A percentile compares a stretch with the other conserved stretches of the same genome.
Evolutionary conservation across 2,888 invertebrate species (phyloP).

Genomic region (Endomychus coccineus): DNA sequence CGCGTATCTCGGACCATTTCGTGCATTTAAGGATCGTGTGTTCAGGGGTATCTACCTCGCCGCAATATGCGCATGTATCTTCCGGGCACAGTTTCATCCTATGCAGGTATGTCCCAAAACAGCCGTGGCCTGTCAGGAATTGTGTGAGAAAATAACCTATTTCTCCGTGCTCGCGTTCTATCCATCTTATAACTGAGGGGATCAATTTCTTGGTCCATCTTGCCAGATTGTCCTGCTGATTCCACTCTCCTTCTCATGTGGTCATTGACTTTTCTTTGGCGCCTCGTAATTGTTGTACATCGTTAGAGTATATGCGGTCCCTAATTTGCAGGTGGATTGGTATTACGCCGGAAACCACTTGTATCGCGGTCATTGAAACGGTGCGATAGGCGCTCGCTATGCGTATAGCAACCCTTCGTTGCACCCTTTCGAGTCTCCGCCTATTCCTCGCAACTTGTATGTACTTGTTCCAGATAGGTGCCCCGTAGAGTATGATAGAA

Average conservation of each 20-base stretch:
- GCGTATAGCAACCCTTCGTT: not conserved
- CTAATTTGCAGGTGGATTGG: not conserved
- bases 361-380: not conserved
- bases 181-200: not conserved
- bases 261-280: not conserved
- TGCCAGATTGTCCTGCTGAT: not conserved
- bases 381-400: not conserved
- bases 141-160: constrained; percentile 7
- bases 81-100: too few relatives aligned
- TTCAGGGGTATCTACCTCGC: not conserved
- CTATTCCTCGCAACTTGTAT: not conserved
- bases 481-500: not conserved
- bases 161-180: not conserved
- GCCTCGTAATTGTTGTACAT: too few relatives aligned
- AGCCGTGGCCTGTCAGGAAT: constrained; percentile 10
- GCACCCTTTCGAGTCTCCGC: not conserved
- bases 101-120: constrained; percentile 4
- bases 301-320: not conserved
- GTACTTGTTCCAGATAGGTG: not conserved
- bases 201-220: not conserved
- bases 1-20: constrained; percentile 1
- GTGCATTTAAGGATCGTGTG: not conserved
- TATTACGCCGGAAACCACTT: not conserved
- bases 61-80: not conserved
- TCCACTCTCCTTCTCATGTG: not conserved